Base-by-base conservation (phyloP, 1,140 invertebrate genomes). In the Bombus haemorrhoidalis region DNA sequence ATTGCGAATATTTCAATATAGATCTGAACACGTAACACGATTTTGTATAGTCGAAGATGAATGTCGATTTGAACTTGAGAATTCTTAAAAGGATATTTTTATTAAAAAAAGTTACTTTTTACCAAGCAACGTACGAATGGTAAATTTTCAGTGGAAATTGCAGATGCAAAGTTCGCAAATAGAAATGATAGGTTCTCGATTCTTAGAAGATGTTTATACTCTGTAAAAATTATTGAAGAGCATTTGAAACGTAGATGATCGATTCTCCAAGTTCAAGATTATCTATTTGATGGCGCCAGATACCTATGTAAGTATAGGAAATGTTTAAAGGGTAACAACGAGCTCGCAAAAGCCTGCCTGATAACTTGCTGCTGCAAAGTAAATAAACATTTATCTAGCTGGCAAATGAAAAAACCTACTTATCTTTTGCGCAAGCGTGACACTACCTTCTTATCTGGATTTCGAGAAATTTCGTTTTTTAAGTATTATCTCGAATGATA, bases 211-310 rank as follows among this genome's bases (percentile, higher is more conserved):
- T 22, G 47, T 53, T 53, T 8, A 22, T 53, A 53, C 5, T 22
- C 22, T 3, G 5, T n/a, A 62, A 62, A 62, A 66, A 66, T 15
- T 0, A 10, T 6, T 15, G n/a, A 64, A 32, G n/a, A 15, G n/a
- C 28, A 6, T 32, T 32, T 32, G n/a, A 66, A 32, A 34, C 15
- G n/a, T 12, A 57, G 41, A 75, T 85, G 87, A 90, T 90, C 82
- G 86, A 32, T 82, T 85, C 72, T 68, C 37, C 66, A 80, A 86
- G 81, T 89, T 87, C 81, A 68, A 41, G 62, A 34, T 79, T 57
- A 81, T 72, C 47, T 59, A 81, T 81, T 47, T 28, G 3, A 8
- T 32, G 53, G 39, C 68, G 80, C 18, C 32, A 18, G 77, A 28
- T 68, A 22, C 62, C 18, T 22, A 53, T 53, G 6, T 53, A 53